Conservation (phyloP, 2,113 vertebrate species). For the Cinclus cinclus region DNA sequence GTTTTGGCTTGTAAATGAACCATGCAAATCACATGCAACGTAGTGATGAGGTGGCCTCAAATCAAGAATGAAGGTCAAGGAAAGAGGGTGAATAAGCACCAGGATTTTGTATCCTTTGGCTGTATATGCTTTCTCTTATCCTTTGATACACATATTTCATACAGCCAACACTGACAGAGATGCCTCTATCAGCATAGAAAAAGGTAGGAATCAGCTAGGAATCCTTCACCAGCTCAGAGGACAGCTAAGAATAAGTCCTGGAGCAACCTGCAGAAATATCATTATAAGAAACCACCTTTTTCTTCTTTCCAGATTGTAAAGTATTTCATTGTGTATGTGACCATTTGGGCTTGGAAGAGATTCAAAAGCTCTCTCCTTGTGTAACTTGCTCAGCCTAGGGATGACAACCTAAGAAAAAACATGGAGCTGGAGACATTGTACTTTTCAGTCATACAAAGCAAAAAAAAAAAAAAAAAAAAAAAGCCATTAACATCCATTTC, state of each 20-base stretch:
- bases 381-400: background rate
- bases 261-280: background rate
- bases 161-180: background rate
- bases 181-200: background rate
- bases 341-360: background rate
- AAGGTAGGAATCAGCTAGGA: background rate
- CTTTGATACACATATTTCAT: background rate
- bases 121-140: background rate
- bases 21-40: constrained; percentile 2
- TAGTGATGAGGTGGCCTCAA: background rate
- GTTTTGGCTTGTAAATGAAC: constrained; percentile 42
- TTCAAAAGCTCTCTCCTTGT: background rate
- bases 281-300: background rate
- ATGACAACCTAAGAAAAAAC: background rate
- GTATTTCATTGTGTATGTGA: background rate
- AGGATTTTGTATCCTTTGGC: background rate
- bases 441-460: background rate
- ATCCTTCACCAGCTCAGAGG: background rate
- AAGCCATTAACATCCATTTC: background rate
- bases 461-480: too few relatives aligned
- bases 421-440: background rate
- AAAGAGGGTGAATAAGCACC: background rate
- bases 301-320: background rate
- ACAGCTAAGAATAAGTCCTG: background rate
- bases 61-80: background rate